These are phyloP conservation scores for Drosophila macrospina DNA, from an alignment of 2,888 invertebrate genomes.

Conservation along the genomic window DNA sequence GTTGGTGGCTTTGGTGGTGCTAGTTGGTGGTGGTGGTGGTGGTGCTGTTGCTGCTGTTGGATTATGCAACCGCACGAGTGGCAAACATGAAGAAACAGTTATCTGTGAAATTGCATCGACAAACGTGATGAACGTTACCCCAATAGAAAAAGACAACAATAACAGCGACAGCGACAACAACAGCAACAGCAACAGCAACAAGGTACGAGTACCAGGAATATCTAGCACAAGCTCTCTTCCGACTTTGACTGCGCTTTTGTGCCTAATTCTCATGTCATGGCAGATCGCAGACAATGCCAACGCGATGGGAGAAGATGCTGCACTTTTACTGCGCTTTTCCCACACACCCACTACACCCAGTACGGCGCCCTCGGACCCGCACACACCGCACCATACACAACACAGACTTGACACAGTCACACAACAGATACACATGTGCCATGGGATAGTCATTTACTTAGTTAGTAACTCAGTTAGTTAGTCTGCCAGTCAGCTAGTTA, in stretches of 20 bases:
- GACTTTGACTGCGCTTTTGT: constrained; percentile 70
- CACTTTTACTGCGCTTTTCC: constrained; percentile 70
- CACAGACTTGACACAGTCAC: constrained; percentile 65
- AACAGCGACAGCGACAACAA: constrained; percentile 24
- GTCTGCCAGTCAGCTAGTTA: constrained; percentile 11
- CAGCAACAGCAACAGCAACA: constrained; percentile 11
- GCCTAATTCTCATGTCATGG: constrained; percentile 78
- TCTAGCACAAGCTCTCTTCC: constrained; percentile 69
- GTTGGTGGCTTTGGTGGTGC: constrained; percentile 34
- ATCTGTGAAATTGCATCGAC: constrained; percentile 81
- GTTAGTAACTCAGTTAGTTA: constrained; percentile 30
- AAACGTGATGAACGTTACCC: constrained; percentile 82
- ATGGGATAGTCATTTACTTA: constrained; percentile 20
- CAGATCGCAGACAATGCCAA: constrained; percentile 65
- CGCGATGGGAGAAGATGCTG: constrained; percentile 59
- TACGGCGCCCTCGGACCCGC: background rate
- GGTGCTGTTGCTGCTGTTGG: constrained; percentile 36
- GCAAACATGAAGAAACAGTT: constrained; percentile 77
- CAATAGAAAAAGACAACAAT: constrained; percentile 55
- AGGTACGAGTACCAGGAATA: constrained; percentile 22
- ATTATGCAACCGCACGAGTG: constrained; percentile 74
- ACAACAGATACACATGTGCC: constrained; percentile 11
- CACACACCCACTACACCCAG: constrained; percentile 47
- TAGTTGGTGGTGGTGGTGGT: constrained; percentile 17
- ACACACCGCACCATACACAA: background rate